Conservation (phyloP, 2,113 vertebrate genomes). For the Amphilophus citrinellus region DNA sequence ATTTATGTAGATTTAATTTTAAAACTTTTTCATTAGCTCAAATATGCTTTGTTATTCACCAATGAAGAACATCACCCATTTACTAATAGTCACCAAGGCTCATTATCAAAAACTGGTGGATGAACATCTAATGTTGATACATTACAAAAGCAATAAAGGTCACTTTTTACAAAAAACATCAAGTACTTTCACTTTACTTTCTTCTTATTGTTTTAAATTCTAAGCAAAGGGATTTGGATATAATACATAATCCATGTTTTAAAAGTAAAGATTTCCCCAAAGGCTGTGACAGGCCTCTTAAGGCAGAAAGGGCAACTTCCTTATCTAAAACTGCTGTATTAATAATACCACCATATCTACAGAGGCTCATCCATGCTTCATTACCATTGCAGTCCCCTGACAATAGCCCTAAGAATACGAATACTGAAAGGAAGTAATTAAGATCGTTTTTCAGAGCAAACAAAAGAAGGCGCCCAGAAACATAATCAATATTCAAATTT, state of each 20-base stretch:
- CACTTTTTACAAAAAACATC: constrained; percentile 17
- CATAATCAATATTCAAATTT: constrained; percentile 79
- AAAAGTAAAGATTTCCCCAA: constrained; percentile 43
- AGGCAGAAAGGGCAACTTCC: constrained; percentile 63
- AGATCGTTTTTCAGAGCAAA: constrained; percentile 69
- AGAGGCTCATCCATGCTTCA: constrained; percentile 73
- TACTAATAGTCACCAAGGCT: constrained; percentile 13
- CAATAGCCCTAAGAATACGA: constrained; percentile 65
- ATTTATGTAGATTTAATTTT: not conserved
- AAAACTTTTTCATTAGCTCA: not conserved
- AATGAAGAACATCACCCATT: not conserved
- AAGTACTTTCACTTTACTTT: constrained; percentile 22
- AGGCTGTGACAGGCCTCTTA: constrained; percentile 48
- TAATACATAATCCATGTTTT: constrained; percentile 28
- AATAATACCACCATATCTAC: constrained; percentile 66
- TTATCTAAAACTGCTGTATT: constrained; percentile 69
- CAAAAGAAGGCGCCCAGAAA: constrained; percentile 70
- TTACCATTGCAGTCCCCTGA: constrained; percentile 74
- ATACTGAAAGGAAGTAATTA: constrained; percentile 74
- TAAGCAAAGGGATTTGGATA: constrained; percentile 25
- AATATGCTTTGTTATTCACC: not conserved
- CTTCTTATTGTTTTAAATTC: constrained; percentile 29
- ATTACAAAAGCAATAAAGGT: constrained; percentile 50
- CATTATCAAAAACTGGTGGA: constrained; percentile 42
- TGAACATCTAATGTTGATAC: constrained; percentile 42